phyloP scores from a whole-genome alignment of 2,797 vertebrate genomes.

The Octomys mimax region DNA sequence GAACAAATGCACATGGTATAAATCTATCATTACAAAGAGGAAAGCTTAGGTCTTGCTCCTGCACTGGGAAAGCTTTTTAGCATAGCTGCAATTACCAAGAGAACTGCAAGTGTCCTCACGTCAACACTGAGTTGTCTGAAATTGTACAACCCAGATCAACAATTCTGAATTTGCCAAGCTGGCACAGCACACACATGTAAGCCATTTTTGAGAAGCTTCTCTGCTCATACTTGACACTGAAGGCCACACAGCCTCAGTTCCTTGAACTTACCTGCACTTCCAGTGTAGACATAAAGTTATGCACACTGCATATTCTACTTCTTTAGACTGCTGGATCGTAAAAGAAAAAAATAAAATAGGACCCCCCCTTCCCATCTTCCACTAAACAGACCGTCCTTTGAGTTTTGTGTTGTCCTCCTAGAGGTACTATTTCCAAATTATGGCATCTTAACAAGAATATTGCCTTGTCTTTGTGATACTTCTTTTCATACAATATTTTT shows the following conservation, averaged over 20 bases:
- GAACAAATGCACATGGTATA: conserved; percentile 9
- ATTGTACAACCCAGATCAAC: conserved; percentile 67
- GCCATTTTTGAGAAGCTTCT: conserved; percentile 71
- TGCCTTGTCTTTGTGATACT: neutral
- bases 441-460: neutral
- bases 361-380: neutral
- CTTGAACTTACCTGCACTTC: conserved; percentile 59
- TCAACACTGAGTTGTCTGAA: conserved; percentile 81
- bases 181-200: conserved; percentile 71
- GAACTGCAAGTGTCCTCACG: conserved; percentile 73
- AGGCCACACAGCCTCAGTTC: conserved; percentile 62
- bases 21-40: conserved; percentile 65
- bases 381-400: neutral
- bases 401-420: neutral
- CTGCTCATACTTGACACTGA: conserved; percentile 49
- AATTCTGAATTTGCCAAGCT: conserved; percentile 78
- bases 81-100: conserved; percentile 54
- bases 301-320: neutral
- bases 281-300: conserved; percentile 66
- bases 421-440: neutral
- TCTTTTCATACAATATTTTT: neutral
- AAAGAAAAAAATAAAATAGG: neutral
- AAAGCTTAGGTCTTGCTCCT: conserved; percentile 63
- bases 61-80: conserved; percentile 68
- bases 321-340: neutral